These are phyloP conservation scores for Alaudala cheleensis DNA, from an alignment of 2,113 vertebrate genomes.

Conservation along the genomic window DNA sequence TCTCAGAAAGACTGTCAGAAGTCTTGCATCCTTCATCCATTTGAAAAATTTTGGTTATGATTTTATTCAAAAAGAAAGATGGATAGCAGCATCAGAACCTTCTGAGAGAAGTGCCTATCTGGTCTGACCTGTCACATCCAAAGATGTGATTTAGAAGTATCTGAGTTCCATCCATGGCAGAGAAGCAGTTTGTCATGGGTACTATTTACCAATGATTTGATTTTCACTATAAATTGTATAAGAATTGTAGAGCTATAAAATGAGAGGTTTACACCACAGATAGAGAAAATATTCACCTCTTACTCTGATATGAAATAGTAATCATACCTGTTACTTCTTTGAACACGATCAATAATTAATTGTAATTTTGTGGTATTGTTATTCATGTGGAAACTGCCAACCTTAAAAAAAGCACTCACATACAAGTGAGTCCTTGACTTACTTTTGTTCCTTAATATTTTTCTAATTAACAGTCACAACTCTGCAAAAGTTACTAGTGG, in stretches of 20 bases:
- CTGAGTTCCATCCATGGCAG: not conserved
- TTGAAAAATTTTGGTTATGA: not conserved
- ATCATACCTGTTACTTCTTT: not conserved
- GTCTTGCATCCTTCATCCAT: not conserved
- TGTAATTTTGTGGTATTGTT: not conserved
- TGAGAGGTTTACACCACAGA: not conserved
- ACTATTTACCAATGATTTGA: not conserved
- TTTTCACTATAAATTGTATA: not conserved
- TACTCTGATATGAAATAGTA: not conserved
- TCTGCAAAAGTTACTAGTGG: not conserved
- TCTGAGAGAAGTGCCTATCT: not conserved
- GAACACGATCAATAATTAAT: not conserved
- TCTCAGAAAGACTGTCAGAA: not conserved
- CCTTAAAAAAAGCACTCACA: not conserved
- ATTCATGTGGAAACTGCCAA: not conserved
- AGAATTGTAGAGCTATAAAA: not conserved
- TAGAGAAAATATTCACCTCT: not conserved
- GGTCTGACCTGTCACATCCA: not conserved
- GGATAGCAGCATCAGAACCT: not conserved
- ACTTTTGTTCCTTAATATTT: not conserved
- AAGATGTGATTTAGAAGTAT: not conserved
- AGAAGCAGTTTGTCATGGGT: not conserved
- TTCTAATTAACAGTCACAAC: not conserved
- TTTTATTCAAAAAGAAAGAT: not conserved
- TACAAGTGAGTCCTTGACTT: not conserved